Evolutionary conservation across 2,888 invertebrate genomes (phyloP).

Genomic region (Drosophila hawaiiensis): DNA sequence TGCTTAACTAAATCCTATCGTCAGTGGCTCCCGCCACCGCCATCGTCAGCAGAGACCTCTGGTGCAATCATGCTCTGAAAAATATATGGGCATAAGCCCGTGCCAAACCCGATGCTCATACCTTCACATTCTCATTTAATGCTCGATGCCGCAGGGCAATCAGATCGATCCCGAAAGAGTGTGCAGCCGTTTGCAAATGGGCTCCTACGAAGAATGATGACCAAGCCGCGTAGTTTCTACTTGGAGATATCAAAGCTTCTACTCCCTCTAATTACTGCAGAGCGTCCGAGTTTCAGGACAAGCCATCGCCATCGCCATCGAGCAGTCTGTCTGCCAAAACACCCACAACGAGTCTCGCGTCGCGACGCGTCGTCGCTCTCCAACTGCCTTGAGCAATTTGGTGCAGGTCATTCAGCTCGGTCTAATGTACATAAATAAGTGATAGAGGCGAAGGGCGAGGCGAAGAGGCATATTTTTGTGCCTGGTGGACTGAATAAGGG

Average conservation of each 20-base stretch:
- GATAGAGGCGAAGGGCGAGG: slow-evolving; percentile 2
- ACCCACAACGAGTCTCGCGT: slow-evolving; percentile 64
- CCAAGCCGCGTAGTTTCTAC: slow-evolving; percentile 46
- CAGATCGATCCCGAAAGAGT: slow-evolving; percentile 82
- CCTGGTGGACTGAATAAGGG: slow-evolving; percentile 24
- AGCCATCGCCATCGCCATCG: slow-evolving; percentile 32
- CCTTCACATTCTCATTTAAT: slow-evolving; percentile 69
- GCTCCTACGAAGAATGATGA: slow-evolving; percentile 49
- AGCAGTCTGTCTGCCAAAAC: slow-evolving; percentile 60
- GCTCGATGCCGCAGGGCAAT: slow-evolving; percentile 78
- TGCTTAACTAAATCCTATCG: slow-evolving; percentile 55
- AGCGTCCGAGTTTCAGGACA: slow-evolving; percentile 54
- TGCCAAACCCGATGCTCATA: slow-evolving; percentile 77
- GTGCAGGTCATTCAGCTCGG: slow-evolving; percentile 63
- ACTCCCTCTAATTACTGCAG: slow-evolving; percentile 69
- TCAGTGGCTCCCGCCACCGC: slow-evolving; percentile 37
- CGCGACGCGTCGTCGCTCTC: slow-evolving; percentile 59
- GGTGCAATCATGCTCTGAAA: slow-evolving; percentile 45
- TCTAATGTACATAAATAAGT: slow-evolving; percentile 55
- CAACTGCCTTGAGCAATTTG: slow-evolving; percentile 55
- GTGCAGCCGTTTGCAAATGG: slow-evolving; percentile 76
- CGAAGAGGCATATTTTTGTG: slow-evolving; percentile 27
- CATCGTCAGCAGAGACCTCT: slow-evolving; percentile 11
- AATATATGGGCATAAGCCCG: slow-evolving; percentile 75
- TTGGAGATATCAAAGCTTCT: slow-evolving; percentile 65